Base-by-base conservation (phyloP, 2,888 invertebrate species). In the Andrena flavipes region DNA sequence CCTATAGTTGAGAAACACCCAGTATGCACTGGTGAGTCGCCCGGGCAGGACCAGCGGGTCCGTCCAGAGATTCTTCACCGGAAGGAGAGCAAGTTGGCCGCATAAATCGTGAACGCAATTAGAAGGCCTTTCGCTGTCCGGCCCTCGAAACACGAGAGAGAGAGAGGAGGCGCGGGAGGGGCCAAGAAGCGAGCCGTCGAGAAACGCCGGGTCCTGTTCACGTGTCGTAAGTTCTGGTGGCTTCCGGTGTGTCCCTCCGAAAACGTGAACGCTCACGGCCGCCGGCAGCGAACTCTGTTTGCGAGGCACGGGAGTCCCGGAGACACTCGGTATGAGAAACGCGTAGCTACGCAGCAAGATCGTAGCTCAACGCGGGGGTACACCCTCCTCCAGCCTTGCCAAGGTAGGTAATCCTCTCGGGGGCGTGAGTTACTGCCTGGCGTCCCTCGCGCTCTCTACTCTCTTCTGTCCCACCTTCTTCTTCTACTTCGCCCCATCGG, bases 361-460 rank as follows among this genome's bases (percentile, higher is more conserved):
- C 93, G 93, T 94, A 94, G 94, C 93, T 94, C 94, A 93, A 92
- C 91, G 91, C 88, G 92, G 91, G 91, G 90, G 85, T 87, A 87
- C 88, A 88, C 91, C 88, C 91, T 90, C 89, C 90, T 89, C 90
- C 89, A 89, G 89, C 87, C 89, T 90, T 91, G 91, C 91, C 91
- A 90, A 92, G 93, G 93, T 92, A 92, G 93, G 94, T 94, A 94
- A 94, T 94, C 94, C 94, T 93, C 94, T 93, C 92, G 94, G 93
- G 93, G 94, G 94, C 93, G 94, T 94, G 93, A 94, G 94, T 94
- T 93, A 93, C 91, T 86, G 85, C 86, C 80, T 85, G 80, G 74
- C 87, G 84, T 82, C 87, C 83, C 86, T 83, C 77, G 85, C 76
- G 73, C 77, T 84, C 70, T 49, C 33, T 84, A 76, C 85, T 82